These are phyloP conservation scores for Drosophila gaucha DNA, from an alignment of 2,888 invertebrate species.

Conservation along the genomic window DNA sequence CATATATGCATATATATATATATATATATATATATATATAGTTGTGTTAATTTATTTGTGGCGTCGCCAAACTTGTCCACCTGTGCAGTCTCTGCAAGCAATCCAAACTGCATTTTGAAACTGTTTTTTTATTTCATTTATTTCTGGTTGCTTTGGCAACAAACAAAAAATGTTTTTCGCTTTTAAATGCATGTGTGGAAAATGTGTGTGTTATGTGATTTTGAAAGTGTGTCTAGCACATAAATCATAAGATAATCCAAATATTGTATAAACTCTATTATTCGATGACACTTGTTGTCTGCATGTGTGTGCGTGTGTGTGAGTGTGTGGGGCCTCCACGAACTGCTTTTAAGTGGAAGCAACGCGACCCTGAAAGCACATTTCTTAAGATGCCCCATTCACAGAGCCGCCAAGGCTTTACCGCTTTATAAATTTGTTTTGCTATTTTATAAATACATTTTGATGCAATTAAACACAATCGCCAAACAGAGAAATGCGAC, in stretches of 20 bases:
- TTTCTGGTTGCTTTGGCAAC: slow-evolving; percentile 13
- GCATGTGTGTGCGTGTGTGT: slow-evolving; percentile 1
- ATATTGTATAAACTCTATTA: slow-evolving; percentile 46
- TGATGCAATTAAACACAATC: slow-evolving; percentile 55
- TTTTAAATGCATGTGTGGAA: slow-evolving; percentile 39
- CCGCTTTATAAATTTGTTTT: slow-evolving; percentile 8
- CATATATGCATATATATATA: slow-evolving; percentile 11
- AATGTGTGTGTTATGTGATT: slow-evolving; percentile 51
- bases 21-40: slow-evolving; percentile 5
- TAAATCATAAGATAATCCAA: slow-evolving; percentile 75
- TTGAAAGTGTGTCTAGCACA: slow-evolving; percentile 70
- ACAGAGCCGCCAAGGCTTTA: slow-evolving; percentile 32
- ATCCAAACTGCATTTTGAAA: slow-evolving; percentile 40
- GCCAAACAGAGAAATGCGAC: slow-evolving; percentile 22
- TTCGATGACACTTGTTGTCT: slow-evolving; percentile 67
- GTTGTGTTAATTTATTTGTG: slow-evolving; percentile 37
- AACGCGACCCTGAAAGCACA: slow-evolving; percentile 47
- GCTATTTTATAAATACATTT: slow-evolving; percentile 54
- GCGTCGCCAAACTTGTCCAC: slow-evolving; percentile 73
- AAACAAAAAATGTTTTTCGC: no score
- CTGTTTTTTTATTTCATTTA: slow-evolving; percentile 4
- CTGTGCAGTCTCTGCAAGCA: slow-evolving; percentile 56
- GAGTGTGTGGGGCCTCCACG: slow-evolving; percentile 22
- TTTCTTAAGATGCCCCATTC: slow-evolving; percentile 18
- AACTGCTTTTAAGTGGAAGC: slow-evolving; percentile 34